phyloP scores from a whole-genome alignment of 2,797 vertebrate species.

The Molossus alvarezi region DNA sequence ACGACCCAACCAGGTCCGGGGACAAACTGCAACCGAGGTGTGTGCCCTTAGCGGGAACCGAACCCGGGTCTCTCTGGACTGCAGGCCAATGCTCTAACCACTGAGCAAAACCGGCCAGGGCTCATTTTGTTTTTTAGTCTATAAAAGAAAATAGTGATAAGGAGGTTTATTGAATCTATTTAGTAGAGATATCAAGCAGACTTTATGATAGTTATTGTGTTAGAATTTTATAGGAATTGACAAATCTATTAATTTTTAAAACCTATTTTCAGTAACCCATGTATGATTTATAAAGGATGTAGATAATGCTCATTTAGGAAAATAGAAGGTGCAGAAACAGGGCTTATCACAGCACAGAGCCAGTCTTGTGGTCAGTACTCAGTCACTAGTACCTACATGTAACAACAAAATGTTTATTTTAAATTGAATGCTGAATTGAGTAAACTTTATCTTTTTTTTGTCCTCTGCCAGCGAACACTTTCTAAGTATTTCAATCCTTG shows the following conservation, averaged over 20 bases:
- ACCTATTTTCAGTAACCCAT: neutral
- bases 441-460: constrained; percentile 45
- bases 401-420: neutral
- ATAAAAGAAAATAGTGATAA: constrained; percentile 6
- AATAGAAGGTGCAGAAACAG: neutral
- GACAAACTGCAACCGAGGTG: too few relatives aligned
- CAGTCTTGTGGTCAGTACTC: neutral
- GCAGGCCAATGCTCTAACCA: too few relatives aligned
- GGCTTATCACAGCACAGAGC: neutral
- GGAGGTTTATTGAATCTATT: constrained; percentile 38
- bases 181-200: constrained; percentile 29
- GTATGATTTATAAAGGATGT: constrained; percentile 21
- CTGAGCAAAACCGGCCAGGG: too few relatives aligned
- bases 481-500: constrained; percentile 99
- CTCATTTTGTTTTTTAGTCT: constrained; percentile 65
- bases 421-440: constrained; percentile 53
- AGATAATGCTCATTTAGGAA: neutral
- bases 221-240: constrained; percentile 59
- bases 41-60: too few relatives aligned
- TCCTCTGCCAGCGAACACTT: constrained; percentile 94
- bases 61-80: too few relatives aligned
- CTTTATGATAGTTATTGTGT: neutral
- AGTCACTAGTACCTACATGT: neutral
- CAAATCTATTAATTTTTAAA: constrained; percentile 48
- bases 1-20: too few relatives aligned